Evolutionary conservation across 2,797 vertebrate species (phyloP), one percentile per base, ranked within the genome.

Genomic region (Vespertilio murinus): DNA sequence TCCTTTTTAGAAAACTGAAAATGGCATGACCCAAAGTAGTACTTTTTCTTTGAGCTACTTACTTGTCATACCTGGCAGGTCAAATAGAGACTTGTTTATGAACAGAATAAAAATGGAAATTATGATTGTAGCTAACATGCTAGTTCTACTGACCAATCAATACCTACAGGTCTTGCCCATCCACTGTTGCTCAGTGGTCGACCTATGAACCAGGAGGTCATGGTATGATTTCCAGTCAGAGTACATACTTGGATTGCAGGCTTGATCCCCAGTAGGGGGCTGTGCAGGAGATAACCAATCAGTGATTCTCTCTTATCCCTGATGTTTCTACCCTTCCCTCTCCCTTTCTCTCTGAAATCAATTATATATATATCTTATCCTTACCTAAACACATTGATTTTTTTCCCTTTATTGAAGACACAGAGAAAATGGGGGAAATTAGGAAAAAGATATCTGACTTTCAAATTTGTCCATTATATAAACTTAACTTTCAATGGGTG

Each of bases 71-170:
- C 30, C 33, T 71, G 56, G 73, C 35, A 96, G 84, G 18, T 94
- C 91, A 96, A 93, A 65, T 49, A 90, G 42, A 96, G 71, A 33
- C 54, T 88, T 95, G 1, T 1, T 93, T 95, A 75, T 25, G 61
- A 93, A 84, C 4, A 13, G n/a, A 95, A 96, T 42, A 74, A 88
- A 94, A 94, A 93, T 79, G 35, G 96, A 92, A 94, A 78, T 92
- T 91, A 96, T 38, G 6, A 16, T 67, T 52, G 75, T 16, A 77
- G 54, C 84, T 77, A 83, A 93, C 25, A 91, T 4, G 42, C 42
- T 1, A 5, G 17, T 91, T 91, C 40, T 94, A 84, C 81, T 23
- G n/a, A 89, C 18, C 78, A 93, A 59, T 47, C 28, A 80, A 80
- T n/a, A 70, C 22, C 20, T 30, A 70, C 16, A 28, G 25, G 56